These are phyloP conservation scores for Lonchura striata DNA, from an alignment of 2,113 vertebrate species.

Conservation along the genomic window DNA sequence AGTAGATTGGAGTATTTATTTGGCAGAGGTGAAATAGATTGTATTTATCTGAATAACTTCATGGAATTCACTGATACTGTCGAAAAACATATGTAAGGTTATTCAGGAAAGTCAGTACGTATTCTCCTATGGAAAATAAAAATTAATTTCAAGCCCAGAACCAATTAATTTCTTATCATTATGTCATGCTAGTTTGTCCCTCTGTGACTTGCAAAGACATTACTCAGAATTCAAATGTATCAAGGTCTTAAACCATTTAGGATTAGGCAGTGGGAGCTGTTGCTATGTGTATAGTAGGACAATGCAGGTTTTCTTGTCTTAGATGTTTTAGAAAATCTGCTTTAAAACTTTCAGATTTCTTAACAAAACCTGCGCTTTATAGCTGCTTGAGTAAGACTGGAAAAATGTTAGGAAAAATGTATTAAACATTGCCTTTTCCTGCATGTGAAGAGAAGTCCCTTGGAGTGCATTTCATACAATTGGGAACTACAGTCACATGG, in stretches of 20 bases:
- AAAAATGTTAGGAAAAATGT: not conserved
- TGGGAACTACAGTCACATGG: not conserved
- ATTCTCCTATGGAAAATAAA: not conserved
- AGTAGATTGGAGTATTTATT: not conserved
- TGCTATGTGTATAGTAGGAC: not conserved
- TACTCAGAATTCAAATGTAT: not conserved
- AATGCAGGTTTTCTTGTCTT: not conserved
- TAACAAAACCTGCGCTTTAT: not conserved
- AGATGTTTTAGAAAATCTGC: not conserved
- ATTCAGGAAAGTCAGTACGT: not conserved
- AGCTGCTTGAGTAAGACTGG: not conserved
- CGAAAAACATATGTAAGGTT: not conserved
- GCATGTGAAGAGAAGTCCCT: not conserved
- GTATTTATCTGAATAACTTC: not conserved
- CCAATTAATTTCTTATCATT: not conserved
- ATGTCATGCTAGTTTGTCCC: not conserved
- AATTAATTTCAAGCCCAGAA: not conserved
- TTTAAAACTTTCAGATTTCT: not conserved
- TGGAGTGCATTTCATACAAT: not conserved
- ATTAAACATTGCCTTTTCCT: not conserved
- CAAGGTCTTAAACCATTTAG: not conserved
- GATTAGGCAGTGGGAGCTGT: not conserved
- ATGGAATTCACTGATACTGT: not conserved
- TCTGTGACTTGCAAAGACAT: not conserved
- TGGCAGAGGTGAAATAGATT: not conserved